phyloP scores from a whole-genome alignment of 2,888 invertebrate species.

The Bruchidius siliquastri region DNA sequence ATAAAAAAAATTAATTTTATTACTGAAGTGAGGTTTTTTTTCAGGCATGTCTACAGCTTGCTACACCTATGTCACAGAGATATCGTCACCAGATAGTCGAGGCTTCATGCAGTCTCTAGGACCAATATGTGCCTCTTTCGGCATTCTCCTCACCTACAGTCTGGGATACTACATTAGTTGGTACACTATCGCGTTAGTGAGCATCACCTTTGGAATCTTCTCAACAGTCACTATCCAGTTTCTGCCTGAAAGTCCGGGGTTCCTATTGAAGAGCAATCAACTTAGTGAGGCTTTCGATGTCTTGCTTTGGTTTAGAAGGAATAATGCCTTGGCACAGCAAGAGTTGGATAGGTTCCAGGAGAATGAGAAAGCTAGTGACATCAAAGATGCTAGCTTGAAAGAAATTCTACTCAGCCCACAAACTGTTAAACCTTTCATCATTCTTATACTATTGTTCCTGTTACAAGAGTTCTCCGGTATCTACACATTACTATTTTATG shows the following conservation, averaged over 20 bases:
- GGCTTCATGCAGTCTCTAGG: conserved; percentile 66
- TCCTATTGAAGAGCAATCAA: conserved; percentile 58
- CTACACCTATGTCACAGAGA: conserved; percentile 66
- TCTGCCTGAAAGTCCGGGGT: conserved; percentile 66
- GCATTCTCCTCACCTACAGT: conserved; percentile 65
- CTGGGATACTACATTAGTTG: conserved; percentile 64
- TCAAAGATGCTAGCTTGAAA: conserved; percentile 23
- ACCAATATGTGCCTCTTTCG: conserved; percentile 66
- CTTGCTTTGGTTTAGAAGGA: conserved; percentile 62
- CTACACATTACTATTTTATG: conserved; percentile 68
- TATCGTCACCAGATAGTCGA: conserved; percentile 62
- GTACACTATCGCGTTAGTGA: conserved; percentile 61
- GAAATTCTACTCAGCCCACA: conserved; percentile 48
- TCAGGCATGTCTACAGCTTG: conserved; percentile 65
- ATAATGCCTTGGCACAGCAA: conserved; percentile 57
- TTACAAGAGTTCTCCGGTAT: conserved; percentile 70
- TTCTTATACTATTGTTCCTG: conserved; percentile 63
- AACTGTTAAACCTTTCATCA: conserved; percentile 63
- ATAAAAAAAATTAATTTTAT: too few relatives aligned
- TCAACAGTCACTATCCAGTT: conserved; percentile 58
- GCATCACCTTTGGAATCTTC: conserved; percentile 54
- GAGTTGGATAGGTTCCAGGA: conserved; percentile 53
- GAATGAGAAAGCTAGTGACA: conserved; percentile 21
- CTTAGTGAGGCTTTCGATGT: conserved; percentile 55
- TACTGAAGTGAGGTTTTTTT: too few relatives aligned